Percentiles rank a stretch among this genome's conserved stretches.
These are phyloP conservation scores for Labia minor DNA, from an alignment of 2,888 invertebrate genomes.

Conservation along the genomic window DNA sequence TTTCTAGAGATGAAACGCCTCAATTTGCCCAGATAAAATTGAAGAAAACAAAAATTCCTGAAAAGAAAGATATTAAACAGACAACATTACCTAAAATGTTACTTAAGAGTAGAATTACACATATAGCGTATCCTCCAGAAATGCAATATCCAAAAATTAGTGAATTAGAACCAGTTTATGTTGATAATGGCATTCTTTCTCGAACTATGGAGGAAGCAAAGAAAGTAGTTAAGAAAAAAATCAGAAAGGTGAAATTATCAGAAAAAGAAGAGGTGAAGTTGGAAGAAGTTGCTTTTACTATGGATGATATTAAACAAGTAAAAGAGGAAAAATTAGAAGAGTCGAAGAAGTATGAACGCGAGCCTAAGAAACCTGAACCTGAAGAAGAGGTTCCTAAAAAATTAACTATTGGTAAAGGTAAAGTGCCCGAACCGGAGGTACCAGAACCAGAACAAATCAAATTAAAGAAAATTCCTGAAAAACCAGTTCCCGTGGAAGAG, in stretches of 20 bases:
- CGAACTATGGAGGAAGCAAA: slow-evolving; percentile 31
- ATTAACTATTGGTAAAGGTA: slow-evolving; percentile 23
- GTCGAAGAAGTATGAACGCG: slow-evolving; percentile 32
- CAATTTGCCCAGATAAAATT: slow-evolving; percentile 57
- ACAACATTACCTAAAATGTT: slow-evolving; percentile 51
- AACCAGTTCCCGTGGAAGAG: slow-evolving; percentile 28
- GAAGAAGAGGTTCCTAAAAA: slow-evolving; percentile 27
- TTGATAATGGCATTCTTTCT: slow-evolving; percentile 31
- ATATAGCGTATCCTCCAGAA: slow-evolving; percentile 38
- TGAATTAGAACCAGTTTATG: slow-evolving; percentile 29
- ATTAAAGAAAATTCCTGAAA: slow-evolving; percentile 43
- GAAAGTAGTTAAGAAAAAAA: slow-evolving; percentile 29
- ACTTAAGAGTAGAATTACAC: slow-evolving; percentile 58
- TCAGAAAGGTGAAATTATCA: slow-evolving; percentile 27
- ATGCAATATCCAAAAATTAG: slow-evolving; percentile 34
- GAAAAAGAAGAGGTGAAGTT: slow-evolving; percentile 32
- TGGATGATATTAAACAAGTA: slow-evolving; percentile 22
- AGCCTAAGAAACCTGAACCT: slow-evolving; percentile 28
- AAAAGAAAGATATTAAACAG: slow-evolving; percentile 39
- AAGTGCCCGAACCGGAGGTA: slow-evolving; percentile 31
- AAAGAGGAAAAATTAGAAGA: slow-evolving; percentile 23
- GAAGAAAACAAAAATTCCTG: slow-evolving; percentile 45
- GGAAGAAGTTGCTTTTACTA: slow-evolving; percentile 27
- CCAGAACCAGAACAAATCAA: slow-evolving; percentile 36
- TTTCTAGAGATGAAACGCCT: slow-evolving; percentile 40